Evolutionary conservation across 2,888 invertebrate species (phyloP), one percentile per base, ranked within the genome.

Genomic region (Biston stratarius): DNA sequence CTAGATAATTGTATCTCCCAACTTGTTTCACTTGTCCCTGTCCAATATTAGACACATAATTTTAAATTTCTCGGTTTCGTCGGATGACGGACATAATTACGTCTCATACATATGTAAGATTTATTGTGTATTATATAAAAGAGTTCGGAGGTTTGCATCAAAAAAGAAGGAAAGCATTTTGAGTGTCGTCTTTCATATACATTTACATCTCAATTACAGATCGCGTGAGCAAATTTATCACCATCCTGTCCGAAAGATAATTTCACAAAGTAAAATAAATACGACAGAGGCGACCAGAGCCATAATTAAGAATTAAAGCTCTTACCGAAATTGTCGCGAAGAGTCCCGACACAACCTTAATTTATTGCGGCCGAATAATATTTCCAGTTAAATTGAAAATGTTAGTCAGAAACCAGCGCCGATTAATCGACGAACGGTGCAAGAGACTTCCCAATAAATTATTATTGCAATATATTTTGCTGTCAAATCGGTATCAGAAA

Each of bases 301-400:
- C 84, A 90, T 90, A 89, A 92, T 91, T 92, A 91, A 91, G 90
- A 88, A 90, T 90, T 90, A 89, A 89, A 90, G 82, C 83, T 87
- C 84, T 85, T 86, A 82, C 84, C 82, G 77, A 88, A 89, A 88
- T 87, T 88, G 89, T 88, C 86, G 82, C 86, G 76, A 83, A 79
- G 66, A 82, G 81, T 81, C 38, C 80, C 76, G 77, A 81, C 79
- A 79, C 74, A 74, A 70, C 70, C 72, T 79, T 89, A 88, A 91
- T 91, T 91, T 92, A 92, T 88, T 70, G 77, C 80, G 69, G 60
- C 72, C 76, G 78, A 86, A 85, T 86, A 84, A 87, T 87, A 87
- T 85, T 87, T 85, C 82, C 82, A 85, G 82, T 84, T 82, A 85
- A 85, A 87, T 84, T 86, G 83, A 85, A 88, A 88, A 84, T 85